phyloP scores from a whole-genome alignment of 2,888 invertebrate genomes.

The Oscheius onirici region DNA sequence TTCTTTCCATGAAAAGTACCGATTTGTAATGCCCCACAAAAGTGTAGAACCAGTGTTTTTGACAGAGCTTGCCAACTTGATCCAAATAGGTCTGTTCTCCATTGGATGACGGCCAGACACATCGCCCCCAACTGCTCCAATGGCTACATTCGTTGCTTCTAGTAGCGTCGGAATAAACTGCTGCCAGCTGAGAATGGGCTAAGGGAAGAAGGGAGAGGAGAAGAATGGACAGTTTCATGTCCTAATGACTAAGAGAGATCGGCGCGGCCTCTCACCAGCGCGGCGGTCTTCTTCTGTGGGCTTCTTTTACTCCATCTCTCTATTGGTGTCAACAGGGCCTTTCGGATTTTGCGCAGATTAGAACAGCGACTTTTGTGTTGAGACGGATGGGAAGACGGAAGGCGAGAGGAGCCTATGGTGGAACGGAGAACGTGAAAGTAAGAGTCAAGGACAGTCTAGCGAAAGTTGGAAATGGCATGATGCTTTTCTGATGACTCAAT shows the following conservation, averaged over 20 bases:
- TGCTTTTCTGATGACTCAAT: too few species aligned
- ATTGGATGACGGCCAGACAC: conserved; percentile 65
- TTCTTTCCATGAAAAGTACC: background rate
- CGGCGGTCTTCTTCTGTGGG: conserved; percentile 5
- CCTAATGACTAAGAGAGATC: background rate
- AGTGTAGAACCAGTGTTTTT: conserved; percentile 70
- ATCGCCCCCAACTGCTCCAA: conserved; percentile 68
- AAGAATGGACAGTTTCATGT: conserved; percentile 9
- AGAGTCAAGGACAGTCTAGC: too few species aligned
- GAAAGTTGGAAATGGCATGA: too few species aligned
- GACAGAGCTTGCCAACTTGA: conserved; percentile 66
- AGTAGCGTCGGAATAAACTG: conserved; percentile 68
- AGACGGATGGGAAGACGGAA: too few species aligned
- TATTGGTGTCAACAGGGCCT: conserved; percentile 21
- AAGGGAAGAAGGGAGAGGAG: background rate
- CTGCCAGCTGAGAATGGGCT: conserved; percentile 60
- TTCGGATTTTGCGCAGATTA: background rate
- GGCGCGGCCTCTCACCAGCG: background rate
- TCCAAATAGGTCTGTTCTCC: conserved; percentile 55
- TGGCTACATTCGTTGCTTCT: conserved; percentile 60
- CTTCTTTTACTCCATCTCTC: conserved; percentile 11
- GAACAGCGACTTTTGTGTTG: too few species aligned
- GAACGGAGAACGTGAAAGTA: too few species aligned
- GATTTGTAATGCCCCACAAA: conserved; percentile 61
- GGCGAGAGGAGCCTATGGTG: too few species aligned